A percentile compares a stretch with the other conserved stretches of the same genome.
phyloP scores from a whole-genome alignment of 2,113 vertebrate species.

The Dasyornis broadbenti region DNA sequence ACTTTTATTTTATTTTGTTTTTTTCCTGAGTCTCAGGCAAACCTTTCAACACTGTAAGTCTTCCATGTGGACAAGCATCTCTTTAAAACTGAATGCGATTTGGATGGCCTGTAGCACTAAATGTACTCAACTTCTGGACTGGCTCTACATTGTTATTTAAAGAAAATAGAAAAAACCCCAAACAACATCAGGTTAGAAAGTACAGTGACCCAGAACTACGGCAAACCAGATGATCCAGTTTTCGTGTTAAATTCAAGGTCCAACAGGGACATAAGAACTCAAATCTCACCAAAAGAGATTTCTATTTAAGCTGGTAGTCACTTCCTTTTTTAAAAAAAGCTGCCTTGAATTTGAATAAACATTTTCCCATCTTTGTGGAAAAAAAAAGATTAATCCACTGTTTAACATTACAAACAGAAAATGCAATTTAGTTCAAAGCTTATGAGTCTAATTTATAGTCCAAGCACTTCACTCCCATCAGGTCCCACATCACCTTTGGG shows the following conservation, averaged over 20 bases:
- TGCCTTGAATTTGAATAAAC: background rate
- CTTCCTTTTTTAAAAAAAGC: background rate
- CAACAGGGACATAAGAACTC: background rate
- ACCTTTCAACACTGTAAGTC: background rate
- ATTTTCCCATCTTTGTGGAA: background rate
- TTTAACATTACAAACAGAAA: constrained; percentile 21
- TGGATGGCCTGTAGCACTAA: background rate
- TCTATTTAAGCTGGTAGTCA: background rate
- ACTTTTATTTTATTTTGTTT: too few species aligned
- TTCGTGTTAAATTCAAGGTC: background rate
- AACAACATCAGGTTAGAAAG: background rate
- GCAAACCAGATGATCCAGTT: background rate
- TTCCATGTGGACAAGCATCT: background rate
- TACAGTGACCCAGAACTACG: background rate
- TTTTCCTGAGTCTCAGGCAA: background rate
- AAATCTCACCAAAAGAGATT: background rate
- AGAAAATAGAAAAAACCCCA: background rate
- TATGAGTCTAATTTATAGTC: background rate
- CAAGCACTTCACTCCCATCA: background rate
- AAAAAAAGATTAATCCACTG: background rate
- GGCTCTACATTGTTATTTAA: fast-evolving
- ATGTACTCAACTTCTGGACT: background rate
- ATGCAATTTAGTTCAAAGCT: background rate
- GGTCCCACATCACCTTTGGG: background rate
- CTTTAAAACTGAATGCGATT: background rate